Conservation (phyloP, 2,797 vertebrate species). For the Crotalus adamanteus region DNA sequence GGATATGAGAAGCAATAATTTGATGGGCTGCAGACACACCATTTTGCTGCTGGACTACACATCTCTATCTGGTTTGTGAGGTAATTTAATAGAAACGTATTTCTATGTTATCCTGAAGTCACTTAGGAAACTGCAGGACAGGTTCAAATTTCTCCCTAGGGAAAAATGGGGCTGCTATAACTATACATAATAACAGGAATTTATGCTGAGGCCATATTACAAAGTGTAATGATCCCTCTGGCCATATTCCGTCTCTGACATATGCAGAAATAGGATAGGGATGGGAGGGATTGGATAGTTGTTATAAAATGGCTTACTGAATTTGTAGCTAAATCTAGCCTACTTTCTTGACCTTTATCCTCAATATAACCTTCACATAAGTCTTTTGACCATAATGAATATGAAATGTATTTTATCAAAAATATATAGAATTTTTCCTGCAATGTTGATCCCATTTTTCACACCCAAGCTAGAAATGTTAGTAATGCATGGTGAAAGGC, state of each 20-base stretch:
- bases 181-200: background rate
- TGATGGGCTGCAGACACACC: background rate
- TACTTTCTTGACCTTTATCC: background rate
- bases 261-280: background rate
- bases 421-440: background rate
- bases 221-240: background rate
- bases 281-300: background rate
- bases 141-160: background rate
- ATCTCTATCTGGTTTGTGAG: background rate
- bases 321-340: background rate
- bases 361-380: background rate
- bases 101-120: background rate
- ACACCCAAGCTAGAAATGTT: background rate
- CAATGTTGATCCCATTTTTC: background rate
- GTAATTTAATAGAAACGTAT: conserved; percentile 11
- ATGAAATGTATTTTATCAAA: background rate
- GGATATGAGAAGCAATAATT: background rate
- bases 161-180: background rate
- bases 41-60: background rate
- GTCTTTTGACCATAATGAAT: background rate
- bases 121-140: background rate
- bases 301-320: background rate
- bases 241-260: background rate
- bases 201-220: background rate
- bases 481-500: background rate